Evolutionary conservation across 1,140 invertebrate species (phyloP).

Genomic region (Ceratosolen solmsi): DNA sequence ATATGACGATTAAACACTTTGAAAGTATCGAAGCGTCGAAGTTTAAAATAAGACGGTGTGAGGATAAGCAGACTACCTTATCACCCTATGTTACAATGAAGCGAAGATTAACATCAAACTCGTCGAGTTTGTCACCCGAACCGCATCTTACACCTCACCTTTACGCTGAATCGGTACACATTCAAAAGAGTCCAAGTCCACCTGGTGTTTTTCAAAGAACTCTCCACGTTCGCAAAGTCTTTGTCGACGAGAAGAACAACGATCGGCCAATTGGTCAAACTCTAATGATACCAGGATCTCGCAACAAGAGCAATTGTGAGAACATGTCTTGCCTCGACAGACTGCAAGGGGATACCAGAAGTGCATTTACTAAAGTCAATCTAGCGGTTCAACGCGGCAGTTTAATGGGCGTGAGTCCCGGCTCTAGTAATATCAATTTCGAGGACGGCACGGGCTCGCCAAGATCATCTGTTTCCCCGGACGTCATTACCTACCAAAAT

Average conservation of each 20-base stretch:
- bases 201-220: conserved; percentile 56
- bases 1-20: conserved; percentile 65
- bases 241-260: conserved; percentile 47
- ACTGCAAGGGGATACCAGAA: conserved; percentile 70
- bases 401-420: conserved; percentile 21
- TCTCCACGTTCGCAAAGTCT: conserved; percentile 36
- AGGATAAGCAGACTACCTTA: conserved; percentile 58
- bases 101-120: conserved; percentile 68
- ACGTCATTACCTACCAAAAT: conserved; percentile 82
- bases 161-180: conserved; percentile 55
- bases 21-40: conserved; percentile 54
- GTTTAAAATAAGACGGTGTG: conserved; percentile 53
- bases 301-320: conserved; percentile 59
- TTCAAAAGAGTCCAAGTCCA: conserved; percentile 64
- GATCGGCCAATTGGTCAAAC: conserved; percentile 43
- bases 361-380: conserved; percentile 86
- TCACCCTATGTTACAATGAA: conserved; percentile 61
- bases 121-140: conserved; percentile 64
- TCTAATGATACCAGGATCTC: conserved; percentile 49
- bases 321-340: conserved; percentile 58
- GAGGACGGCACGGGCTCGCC: conserved; percentile 75
- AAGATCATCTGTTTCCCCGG: conserved; percentile 81
- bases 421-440: conserved; percentile 46
- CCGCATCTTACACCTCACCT: conserved; percentile 59
- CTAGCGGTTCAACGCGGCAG: conserved; percentile 65